Evolutionary conservation across 2,888 invertebrate genomes (phyloP).

Genomic region (Cataglyphis albicans): DNA sequence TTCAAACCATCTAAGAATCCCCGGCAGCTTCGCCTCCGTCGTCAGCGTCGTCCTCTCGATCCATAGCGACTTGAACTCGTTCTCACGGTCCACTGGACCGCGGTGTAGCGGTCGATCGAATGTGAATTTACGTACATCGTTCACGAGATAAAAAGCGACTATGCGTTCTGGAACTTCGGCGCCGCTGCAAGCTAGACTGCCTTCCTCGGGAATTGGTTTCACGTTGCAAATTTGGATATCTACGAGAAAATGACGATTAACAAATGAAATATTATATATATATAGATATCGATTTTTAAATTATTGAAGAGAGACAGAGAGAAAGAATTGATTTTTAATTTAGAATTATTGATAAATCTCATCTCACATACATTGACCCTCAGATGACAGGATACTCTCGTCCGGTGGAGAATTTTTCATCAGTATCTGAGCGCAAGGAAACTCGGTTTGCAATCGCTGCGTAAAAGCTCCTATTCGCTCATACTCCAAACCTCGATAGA

Average conservation of each 20-base stretch:
- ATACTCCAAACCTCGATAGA: conserved; percentile 97
- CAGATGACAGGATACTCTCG: conserved; percentile 93
- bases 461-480: conserved; percentile 98
- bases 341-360: conserved; percentile 9
- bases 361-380: conserved; percentile 91
- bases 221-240: conserved; percentile 98
- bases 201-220: conserved; percentile 93
- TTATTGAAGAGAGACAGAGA: background rate
- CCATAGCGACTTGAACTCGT: conserved; percentile 98
- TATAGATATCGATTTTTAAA: background rate
- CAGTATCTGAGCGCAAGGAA: conserved; percentile 96
- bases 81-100: conserved; percentile 96
- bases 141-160: conserved; percentile 95
- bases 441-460: conserved; percentile 96
- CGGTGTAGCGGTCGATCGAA: conserved; percentile 96
- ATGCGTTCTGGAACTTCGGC: conserved; percentile 94
- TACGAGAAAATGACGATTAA: conserved; percentile 79
- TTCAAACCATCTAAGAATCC: conserved; percentile 97
- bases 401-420: conserved; percentile 97
- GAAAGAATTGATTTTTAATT: background rate
- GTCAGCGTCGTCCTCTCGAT: conserved; percentile 96
- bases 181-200: conserved; percentile 87
- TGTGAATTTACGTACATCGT: conserved; percentile 95
- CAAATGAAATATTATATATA: background rate
- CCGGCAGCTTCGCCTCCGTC: conserved; percentile 94